Conservation (phyloP, 2,797 vertebrate genomes). For the Mionectes olivaceus region DNA sequence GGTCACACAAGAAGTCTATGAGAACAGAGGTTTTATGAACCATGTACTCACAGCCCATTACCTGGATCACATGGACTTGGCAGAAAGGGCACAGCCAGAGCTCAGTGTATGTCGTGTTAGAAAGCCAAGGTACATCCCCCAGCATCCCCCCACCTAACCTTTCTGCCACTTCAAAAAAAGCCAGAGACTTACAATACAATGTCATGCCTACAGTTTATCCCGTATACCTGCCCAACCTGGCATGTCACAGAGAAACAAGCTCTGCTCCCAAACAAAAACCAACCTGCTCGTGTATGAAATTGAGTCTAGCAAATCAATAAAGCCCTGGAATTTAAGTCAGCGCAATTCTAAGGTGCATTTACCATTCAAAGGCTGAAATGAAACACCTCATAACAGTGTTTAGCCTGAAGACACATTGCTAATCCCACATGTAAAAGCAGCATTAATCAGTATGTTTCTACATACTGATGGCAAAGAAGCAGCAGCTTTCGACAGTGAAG, state of each 20-base stretch:
- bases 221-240: background rate
- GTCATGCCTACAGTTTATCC: background rate
- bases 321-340: background rate
- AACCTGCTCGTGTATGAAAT: background rate
- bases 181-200: background rate
- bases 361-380: background rate
- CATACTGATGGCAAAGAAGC: background rate
- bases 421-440: background rate
- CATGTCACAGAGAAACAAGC: background rate
- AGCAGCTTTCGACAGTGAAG: background rate
- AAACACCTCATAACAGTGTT: background rate
- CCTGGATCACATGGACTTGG: background rate
- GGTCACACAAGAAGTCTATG: background rate
- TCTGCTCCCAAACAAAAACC: constrained; percentile 13
- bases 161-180: background rate
- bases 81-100: background rate
- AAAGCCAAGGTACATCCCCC: background rate
- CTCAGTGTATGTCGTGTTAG: fast-evolving
- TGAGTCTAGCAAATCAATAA: background rate
- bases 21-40: background rate
- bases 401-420: background rate
- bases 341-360: constrained; percentile 10
- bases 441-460: background rate
- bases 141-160: background rate
- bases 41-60: background rate